Percentiles rank a stretch among this genome's conserved stretches.
Evolutionary conservation across 1,140 invertebrate genomes (phyloP).

Genomic region (Ladona fulva): DNA sequence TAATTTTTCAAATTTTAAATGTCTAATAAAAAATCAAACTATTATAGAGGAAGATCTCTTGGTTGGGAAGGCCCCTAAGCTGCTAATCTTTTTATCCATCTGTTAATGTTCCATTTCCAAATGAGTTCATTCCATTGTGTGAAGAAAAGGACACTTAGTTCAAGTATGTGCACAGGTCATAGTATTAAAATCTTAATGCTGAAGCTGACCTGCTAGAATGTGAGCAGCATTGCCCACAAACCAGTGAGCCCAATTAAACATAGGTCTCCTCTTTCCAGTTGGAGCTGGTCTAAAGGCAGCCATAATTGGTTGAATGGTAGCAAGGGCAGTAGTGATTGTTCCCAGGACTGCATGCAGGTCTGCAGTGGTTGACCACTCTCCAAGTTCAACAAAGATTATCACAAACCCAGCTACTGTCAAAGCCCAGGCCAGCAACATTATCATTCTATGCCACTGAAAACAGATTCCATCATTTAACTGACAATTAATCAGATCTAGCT

Average conservation of each 20-base stretch:
- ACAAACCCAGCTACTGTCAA: constrained; percentile 69
- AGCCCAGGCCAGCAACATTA: constrained; percentile 74
- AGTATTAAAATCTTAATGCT: neutral
- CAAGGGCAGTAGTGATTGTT: constrained; percentile 62
- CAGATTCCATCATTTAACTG: constrained; percentile 22
- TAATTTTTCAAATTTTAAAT: too few species aligned
- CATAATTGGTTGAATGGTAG: constrained; percentile 76
- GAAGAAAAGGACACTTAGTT: too few species aligned
- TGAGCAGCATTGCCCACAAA: constrained; percentile 85
- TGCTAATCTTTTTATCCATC: too few species aligned
- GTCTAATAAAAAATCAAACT: too few species aligned
- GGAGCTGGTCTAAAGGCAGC: constrained; percentile 80
- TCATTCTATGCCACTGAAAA: constrained; percentile 69
- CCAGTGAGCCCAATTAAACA: constrained; percentile 96
- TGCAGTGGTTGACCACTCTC: constrained; percentile 56
- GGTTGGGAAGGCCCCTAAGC: too few species aligned
- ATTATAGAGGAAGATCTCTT: too few species aligned
- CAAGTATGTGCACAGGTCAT: too few species aligned
- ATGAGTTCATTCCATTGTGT: too few species aligned
- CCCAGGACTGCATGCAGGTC: constrained; percentile 74
- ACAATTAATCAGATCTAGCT: constrained; percentile 16
- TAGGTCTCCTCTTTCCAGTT: constrained; percentile 61
- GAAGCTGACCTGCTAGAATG: constrained; percentile 73
- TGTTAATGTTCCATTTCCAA: too few species aligned
- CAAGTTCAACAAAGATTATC: constrained; percentile 74